A percentile compares a stretch with the other conserved stretches of the same genome.
Conservation (phyloP, 2,113 vertebrate genomes). For the Onychostoma macrolepis region DNA sequence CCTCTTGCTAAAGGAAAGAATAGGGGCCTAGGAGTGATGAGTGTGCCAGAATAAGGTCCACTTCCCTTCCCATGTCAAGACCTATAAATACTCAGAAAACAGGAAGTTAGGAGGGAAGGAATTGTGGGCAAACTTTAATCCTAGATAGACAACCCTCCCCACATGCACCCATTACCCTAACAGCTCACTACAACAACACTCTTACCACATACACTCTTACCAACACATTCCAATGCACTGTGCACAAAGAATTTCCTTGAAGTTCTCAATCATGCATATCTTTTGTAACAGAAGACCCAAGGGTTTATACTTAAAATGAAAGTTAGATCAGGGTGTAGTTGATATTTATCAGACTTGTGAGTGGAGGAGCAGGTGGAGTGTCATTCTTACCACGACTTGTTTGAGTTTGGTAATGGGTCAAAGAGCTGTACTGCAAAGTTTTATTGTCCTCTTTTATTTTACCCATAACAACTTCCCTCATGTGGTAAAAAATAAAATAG, state of each 20-base stretch:
- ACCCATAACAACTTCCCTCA: not conserved
- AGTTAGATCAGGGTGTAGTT: constrained; percentile 3
- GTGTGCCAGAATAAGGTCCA: constrained; percentile 56
- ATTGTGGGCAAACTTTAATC: constrained; percentile 48
- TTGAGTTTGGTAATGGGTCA: not conserved
- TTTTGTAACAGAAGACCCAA: not conserved
- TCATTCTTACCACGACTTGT: constrained; percentile 42
- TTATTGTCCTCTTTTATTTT: constrained; percentile 3
- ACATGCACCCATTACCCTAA: not conserved
- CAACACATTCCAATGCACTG: not conserved
- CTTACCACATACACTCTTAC: not conserved
- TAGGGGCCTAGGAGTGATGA: constrained; percentile 49
- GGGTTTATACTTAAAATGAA: not conserved
- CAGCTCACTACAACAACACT: not conserved
- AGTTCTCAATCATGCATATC: not conserved
- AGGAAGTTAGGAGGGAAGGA: constrained; percentile 59
- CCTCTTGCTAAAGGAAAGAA: constrained; percentile 54
- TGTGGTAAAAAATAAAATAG: too few species aligned
- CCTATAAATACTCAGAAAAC: constrained; percentile 66
- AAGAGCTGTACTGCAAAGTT: not conserved
- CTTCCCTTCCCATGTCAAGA: constrained; percentile 67
- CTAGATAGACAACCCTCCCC: constrained; percentile 48
- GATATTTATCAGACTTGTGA: constrained; percentile 29
- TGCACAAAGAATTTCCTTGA: not conserved
- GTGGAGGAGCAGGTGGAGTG: constrained; percentile 43